phyloP scores from a whole-genome alignment of 92 coral and sea anemone species.

The Chrysogorgia sp. region DNA sequence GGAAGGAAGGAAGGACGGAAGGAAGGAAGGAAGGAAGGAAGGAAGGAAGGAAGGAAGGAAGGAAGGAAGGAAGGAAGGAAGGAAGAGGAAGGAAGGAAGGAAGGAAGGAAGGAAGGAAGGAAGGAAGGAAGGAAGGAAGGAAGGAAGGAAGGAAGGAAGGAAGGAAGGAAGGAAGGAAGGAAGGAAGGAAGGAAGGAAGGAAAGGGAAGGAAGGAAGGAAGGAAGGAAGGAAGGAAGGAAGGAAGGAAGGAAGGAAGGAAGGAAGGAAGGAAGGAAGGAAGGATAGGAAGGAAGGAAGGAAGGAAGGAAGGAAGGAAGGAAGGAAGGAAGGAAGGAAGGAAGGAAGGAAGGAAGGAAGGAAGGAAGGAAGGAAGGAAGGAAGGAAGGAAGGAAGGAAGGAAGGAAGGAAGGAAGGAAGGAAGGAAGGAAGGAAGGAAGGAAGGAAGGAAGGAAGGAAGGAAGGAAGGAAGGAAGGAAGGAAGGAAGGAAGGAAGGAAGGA shows the following conservation, averaged over 20 bases:
- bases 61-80: slow-evolving; percentile 5
- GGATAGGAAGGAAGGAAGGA: neutral
- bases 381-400: neutral
- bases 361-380: neutral
- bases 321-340: neutral
- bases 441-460: neutral
- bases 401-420: neutral
- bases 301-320: neutral
- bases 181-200: neutral
- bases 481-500: neutral
- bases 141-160: neutral
- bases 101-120: neutral
- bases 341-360: neutral
- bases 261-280: neutral
- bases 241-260: too few relatives aligned
- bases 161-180: neutral
- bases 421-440: slow-evolving; percentile 1
- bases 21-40: too few relatives aligned
- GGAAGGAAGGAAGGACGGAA: neutral
- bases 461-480: neutral
- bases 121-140: slow-evolving; percentile 4
- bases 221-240: neutral
- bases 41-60: too few relatives aligned
- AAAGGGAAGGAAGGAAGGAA: neutral
- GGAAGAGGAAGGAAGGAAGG: neutral